Percentiles rank a stretch among this genome's conserved stretches.
These are phyloP conservation scores for Halichondria panicea DNA, from an alignment of 37 sponge, comb jelly and placozoan genomes.

Conservation along the genomic window DNA sequence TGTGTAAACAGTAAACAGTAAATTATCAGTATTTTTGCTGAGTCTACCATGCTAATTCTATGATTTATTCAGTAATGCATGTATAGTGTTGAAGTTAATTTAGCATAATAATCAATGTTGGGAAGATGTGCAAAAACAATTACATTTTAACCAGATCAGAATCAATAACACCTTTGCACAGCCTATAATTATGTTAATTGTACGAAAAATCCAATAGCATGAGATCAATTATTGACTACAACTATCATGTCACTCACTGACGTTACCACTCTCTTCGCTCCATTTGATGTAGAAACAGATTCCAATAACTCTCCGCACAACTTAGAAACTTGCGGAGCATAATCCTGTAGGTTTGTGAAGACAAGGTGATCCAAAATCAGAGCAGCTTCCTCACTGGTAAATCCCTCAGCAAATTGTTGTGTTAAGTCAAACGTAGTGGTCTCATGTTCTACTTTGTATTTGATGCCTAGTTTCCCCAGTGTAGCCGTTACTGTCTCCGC, in stretches of 20 bases:
- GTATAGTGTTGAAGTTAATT: too few relatives aligned
- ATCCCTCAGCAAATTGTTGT: slow-evolving; percentile 4
- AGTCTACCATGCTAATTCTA: too few relatives aligned
- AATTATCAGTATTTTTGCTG: too few relatives aligned
- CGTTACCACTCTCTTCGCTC: neutral
- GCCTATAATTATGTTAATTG: too few relatives aligned
- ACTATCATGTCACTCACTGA: slow-evolving; percentile 49
- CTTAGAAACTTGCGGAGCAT: slow-evolving; percentile 12
- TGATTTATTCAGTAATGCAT: too few relatives aligned
- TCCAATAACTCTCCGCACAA: slow-evolving; percentile 17
- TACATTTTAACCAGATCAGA: too few relatives aligned
- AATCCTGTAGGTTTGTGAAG: slow-evolving; percentile 17
- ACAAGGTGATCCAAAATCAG: slow-evolving; percentile 35
- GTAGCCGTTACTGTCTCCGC: slow-evolving; percentile 1
- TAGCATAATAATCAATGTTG: too few relatives aligned
- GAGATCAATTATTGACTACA: too few relatives aligned
- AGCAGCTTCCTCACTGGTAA: slow-evolving; percentile 7
- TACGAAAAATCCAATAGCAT: too few relatives aligned
- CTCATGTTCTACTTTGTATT: neutral
- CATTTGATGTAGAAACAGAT: slow-evolving; percentile 7
- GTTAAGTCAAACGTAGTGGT: slow-evolving; percentile 34
- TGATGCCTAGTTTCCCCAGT: slow-evolving; percentile 5
- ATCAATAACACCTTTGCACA: too few relatives aligned
- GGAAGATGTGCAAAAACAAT: too few relatives aligned
- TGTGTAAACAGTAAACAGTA: too few relatives aligned